Evolutionary conservation across 2,888 invertebrate genomes (phyloP).

Genomic region (Macaria liturata): DNA sequence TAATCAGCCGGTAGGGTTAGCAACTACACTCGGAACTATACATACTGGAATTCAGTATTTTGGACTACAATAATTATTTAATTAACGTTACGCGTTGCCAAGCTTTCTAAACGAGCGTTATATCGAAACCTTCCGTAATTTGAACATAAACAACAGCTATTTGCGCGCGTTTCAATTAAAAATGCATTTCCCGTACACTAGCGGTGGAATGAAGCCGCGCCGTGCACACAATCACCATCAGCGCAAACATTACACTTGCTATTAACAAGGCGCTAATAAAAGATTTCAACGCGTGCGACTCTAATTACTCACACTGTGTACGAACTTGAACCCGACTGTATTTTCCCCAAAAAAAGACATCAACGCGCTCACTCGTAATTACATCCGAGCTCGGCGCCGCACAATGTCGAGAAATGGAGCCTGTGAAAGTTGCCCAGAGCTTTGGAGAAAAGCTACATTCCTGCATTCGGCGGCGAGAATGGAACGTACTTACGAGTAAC

Average conservation of each 20-base stretch:
- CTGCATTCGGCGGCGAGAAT: constrained; percentile 1
- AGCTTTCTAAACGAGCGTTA: too few species aligned
- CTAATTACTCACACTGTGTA: constrained; percentile 4
- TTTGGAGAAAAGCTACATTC: constrained; percentile 10
- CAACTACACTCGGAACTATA: too few species aligned
- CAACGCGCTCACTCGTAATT: constrained; percentile 10
- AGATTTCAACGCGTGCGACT: constrained; percentile 25
- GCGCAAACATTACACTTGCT: constrained; percentile 14
- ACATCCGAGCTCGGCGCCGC: constrained; percentile 1
- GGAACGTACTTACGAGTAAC: neutral
- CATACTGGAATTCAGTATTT: too few species aligned
- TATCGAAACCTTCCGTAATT: too few species aligned
- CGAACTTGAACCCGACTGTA: constrained; percentile 2
- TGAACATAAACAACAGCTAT: too few species aligned
- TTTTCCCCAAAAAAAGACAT: constrained; percentile 11
- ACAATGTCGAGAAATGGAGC: neutral
- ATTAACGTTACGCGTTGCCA: too few species aligned
- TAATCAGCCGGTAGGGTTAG: too few species aligned
- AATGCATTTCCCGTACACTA: neutral
- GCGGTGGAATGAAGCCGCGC: neutral
- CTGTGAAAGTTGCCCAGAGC: constrained; percentile 8
- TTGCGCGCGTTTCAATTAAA: neutral
- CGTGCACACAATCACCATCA: constrained; percentile 11
- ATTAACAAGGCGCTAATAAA: constrained; percentile 22
- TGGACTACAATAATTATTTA: too few species aligned